Percentiles rank a stretch among this genome's conserved stretches.
These are phyloP conservation scores for Pipistrellus kuhlii DNA, from an alignment of 2,797 vertebrate species.

Conservation along the genomic window DNA sequence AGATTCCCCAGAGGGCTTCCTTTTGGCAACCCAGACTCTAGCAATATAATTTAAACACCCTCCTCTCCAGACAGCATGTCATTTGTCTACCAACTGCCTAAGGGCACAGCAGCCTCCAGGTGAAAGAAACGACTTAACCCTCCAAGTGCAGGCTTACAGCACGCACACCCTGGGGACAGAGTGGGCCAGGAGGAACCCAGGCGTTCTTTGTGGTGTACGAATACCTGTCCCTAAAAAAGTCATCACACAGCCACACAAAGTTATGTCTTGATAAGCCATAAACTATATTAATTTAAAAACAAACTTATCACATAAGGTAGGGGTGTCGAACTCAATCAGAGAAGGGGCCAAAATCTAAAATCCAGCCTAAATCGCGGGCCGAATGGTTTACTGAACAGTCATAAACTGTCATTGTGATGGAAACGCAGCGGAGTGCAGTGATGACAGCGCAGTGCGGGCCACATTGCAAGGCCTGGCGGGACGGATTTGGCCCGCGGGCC, in stretches of 20 bases:
- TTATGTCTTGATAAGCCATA: neutral
- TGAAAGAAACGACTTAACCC: slow-evolving; percentile 49
- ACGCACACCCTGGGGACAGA: no score
- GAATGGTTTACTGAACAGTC: no score
- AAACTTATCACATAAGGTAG: neutral
- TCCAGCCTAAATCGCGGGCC: no score
- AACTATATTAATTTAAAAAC: neutral
- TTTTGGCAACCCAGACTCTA: slow-evolving; percentile 78
- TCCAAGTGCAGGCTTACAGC: accelerated
- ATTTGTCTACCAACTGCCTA: slow-evolving; percentile 69
- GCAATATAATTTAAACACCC: slow-evolving; percentile 67
- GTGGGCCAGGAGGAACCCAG: neutral
- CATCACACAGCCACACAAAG: neutral
- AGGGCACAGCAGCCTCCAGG: slow-evolving; percentile 78
- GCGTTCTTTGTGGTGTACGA: neutral
- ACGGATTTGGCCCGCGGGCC: no score
- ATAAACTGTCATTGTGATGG: no score
- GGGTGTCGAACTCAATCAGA: no score
- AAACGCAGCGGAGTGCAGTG: no score
- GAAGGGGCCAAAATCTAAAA: no score
- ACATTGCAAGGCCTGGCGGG: no score
- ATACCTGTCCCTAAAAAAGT: neutral
- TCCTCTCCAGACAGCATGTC: slow-evolving; percentile 68
- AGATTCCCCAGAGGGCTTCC: slow-evolving; percentile 79
- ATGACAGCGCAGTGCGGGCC: no score